Percentiles rank a stretch among this genome's conserved stretches.
phyloP scores from a whole-genome alignment of 2,797 vertebrate genomes.

The Scyliorhinus canicula region DNA sequence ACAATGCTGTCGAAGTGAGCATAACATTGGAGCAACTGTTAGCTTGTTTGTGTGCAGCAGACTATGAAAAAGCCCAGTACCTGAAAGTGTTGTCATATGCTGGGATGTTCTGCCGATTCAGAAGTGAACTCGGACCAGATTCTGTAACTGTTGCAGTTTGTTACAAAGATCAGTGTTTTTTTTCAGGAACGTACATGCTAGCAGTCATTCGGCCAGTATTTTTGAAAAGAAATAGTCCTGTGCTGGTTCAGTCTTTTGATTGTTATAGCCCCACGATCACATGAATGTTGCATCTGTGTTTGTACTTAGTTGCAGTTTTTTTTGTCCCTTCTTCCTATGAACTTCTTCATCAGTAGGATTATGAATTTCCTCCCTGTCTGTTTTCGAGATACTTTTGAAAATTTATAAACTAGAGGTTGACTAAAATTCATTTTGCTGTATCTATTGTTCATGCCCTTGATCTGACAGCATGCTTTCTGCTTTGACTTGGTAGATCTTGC shows the following conservation, averaged over 20 bases:
- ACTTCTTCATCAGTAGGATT: not conserved
- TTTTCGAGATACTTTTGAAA: not conserved
- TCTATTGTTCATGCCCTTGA: not conserved
- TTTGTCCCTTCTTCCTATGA: not conserved
- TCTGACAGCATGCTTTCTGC: not conserved
- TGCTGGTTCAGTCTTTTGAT: not conserved
- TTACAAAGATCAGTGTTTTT: not conserved
- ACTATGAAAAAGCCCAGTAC: not conserved
- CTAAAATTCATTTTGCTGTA: not conserved
- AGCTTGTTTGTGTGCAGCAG: not conserved
- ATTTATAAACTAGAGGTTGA: not conserved
- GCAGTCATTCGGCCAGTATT: not conserved
- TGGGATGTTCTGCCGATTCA: not conserved
- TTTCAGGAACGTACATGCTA: not conserved
- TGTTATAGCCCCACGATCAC: not conserved
- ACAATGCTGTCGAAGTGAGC: not conserved
- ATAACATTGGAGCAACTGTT: not conserved
- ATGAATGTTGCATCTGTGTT: not conserved
- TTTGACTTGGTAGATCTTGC: not conserved
- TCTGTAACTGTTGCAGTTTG: constrained; percentile 16
- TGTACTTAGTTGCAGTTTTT: not conserved
- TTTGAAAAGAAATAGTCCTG: not conserved
- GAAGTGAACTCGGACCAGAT: not conserved
- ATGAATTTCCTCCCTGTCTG: not conserved
- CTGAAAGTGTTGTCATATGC: not conserved